These are phyloP conservation scores for Stenchaetothrips biformis DNA, from an alignment of 2,888 invertebrate species.

Conservation along the genomic window DNA sequence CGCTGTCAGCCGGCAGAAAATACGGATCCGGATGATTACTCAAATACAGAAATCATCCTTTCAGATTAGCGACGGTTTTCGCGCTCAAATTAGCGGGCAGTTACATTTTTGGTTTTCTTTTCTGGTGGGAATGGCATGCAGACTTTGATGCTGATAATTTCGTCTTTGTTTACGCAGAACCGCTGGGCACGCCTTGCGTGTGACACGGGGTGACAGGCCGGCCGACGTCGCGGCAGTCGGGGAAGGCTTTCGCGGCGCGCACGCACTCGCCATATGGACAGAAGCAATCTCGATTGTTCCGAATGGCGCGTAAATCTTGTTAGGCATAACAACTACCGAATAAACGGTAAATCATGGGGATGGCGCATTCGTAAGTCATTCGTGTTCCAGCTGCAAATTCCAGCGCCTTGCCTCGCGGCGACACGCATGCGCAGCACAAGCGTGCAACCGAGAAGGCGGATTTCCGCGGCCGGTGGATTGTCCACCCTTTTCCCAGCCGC, in stretches of 20 bases:
- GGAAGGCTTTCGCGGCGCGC: neutral
- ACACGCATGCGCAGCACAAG: no score
- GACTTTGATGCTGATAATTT: neutral
- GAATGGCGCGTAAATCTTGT: slow-evolving; percentile 8
- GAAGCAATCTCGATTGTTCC: slow-evolving; percentile 10
- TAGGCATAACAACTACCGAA: slow-evolving; percentile 13
- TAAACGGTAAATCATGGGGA: slow-evolving; percentile 14
- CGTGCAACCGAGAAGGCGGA: neutral
- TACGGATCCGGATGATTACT: neutral
- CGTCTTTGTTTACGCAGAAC: neutral
- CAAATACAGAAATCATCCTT: no score
- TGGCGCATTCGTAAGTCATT: neutral
- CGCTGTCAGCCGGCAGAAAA: neutral
- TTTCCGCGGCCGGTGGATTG: no score
- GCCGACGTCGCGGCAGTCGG: no score
- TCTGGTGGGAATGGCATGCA: neutral
- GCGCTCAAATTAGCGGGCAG: no score
- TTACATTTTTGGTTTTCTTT: no score
- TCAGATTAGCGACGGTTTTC: no score
- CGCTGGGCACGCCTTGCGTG: neutral
- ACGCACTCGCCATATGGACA: neutral
- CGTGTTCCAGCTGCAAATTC: neutral
- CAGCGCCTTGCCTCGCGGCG: neutral
- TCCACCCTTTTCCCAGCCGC: no score
- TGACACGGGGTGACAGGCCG: neutral